Percentiles rank a stretch among this genome's conserved stretches.
Conservation (phyloP, 2,888 invertebrate species). For the Imbricaverruca yamaguchii region DNA sequence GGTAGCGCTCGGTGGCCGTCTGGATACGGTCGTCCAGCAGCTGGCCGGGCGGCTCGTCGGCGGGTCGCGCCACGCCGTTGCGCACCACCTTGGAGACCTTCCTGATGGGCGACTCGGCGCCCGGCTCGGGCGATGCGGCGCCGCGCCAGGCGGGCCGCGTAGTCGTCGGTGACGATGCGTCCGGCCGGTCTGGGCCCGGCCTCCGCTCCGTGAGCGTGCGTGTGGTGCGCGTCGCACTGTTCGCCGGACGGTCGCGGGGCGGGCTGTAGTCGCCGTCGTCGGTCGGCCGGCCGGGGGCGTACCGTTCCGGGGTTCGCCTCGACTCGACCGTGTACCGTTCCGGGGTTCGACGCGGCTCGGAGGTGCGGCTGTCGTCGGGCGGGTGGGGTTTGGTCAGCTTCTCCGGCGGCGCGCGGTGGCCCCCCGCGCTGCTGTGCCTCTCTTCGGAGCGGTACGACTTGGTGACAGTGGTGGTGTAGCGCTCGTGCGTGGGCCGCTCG, state of each 20-base stretch:
- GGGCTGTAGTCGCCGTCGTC: no score
- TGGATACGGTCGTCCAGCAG: conserved; percentile 9
- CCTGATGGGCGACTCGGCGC: neutral
- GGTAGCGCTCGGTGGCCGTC: neutral
- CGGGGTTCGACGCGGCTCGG: no score
- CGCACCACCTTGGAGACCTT: conserved; percentile 1
- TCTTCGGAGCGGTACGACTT: neutral
- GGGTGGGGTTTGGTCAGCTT: no score
- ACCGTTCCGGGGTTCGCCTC: no score
- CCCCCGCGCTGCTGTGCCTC: no score
- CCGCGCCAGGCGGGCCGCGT: neutral
- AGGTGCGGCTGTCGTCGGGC: no score
- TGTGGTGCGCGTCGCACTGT: neutral
- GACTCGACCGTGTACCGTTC: no score
- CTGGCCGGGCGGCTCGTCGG: neutral
- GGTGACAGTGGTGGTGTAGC: neutral
- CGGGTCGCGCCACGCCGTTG: neutral
- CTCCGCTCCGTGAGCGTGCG: neutral
- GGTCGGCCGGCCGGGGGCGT: no score
- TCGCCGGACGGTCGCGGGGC: neutral
- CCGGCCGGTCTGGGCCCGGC: neutral
- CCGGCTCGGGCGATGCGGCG: neutral
- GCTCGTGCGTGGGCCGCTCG: neutral
- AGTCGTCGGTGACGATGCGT: neutral
- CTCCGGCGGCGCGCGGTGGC: no score